Evolutionary conservation across 1,140 invertebrate species (phyloP).

Genomic region (Tribolium castaneum): DNA sequence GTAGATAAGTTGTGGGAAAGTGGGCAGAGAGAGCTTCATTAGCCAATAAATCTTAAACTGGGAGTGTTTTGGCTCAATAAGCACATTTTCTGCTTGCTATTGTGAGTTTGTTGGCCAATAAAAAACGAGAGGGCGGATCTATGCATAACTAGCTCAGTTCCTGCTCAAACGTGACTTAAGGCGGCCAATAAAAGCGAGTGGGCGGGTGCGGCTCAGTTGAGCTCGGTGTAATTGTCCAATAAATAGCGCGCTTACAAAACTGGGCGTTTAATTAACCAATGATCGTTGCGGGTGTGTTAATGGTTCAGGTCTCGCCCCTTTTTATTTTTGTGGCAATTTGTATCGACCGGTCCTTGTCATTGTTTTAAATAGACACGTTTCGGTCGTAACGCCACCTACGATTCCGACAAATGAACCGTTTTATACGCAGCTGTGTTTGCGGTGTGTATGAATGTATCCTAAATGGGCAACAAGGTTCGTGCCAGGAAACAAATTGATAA

Average conservation of each 20-base stretch:
- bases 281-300: no score
- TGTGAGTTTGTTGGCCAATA: no score
- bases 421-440: constrained; percentile 21
- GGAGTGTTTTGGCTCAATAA: no score
- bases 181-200: no score
- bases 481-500: constrained; percentile 4
- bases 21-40: no score
- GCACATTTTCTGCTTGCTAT: no score
- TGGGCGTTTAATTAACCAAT: background rate
- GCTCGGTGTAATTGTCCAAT: background rate
- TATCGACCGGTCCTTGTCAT: background rate
- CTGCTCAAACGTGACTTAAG: no score
- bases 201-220: no score
- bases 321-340: background rate
- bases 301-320: background rate
- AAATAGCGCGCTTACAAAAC: background rate
- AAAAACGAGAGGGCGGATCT: no score
- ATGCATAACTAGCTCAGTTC: no score
- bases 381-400: background rate
- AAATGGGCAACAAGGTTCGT: constrained; percentile 6
- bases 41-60: no score
- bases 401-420: constrained; percentile 17
- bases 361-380: constrained; percentile 25
- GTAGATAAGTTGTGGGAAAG: no score
- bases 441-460: constrained; percentile 19